Evolutionary conservation across 2,888 invertebrate species (phyloP).

Genomic region (Glaucopsyche alexis): DNA sequence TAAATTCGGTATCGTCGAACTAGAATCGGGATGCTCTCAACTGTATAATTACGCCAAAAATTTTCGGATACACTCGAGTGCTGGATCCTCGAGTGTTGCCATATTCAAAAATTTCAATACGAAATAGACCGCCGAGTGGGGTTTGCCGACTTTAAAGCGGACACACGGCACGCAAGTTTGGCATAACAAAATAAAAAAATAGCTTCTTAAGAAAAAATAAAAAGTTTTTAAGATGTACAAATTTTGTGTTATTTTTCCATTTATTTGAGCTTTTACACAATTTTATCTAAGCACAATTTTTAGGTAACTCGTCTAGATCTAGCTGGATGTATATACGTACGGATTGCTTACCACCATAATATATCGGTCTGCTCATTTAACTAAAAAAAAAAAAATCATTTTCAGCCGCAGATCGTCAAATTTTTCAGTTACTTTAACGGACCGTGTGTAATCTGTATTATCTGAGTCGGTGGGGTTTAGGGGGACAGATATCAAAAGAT

Average conservation of each 20-base stretch:
- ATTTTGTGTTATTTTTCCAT: too few relatives aligned
- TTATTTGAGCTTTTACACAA: too few relatives aligned
- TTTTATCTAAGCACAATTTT: too few relatives aligned
- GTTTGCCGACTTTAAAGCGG: constrained; percentile 43
- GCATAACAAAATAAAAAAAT: neutral
- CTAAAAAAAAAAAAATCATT: too few relatives aligned
- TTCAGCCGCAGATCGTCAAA: neutral
- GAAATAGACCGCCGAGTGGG: constrained; percentile 52
- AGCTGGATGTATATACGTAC: too few relatives aligned
- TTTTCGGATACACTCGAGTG: constrained; percentile 69
- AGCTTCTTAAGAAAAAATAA: neutral
- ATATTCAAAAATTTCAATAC: constrained; percentile 77
- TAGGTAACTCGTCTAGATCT: too few relatives aligned
- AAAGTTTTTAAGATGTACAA: neutral
- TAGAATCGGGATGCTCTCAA: constrained; percentile 54
- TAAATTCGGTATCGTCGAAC: constrained; percentile 45
- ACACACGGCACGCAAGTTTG: constrained; percentile 43
- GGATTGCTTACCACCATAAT: too few relatives aligned
- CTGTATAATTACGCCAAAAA: constrained; percentile 69
- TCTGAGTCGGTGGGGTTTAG: constrained; percentile 51
- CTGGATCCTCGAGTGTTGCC: constrained; percentile 63
- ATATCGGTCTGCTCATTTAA: too few relatives aligned
- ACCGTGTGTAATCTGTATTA: constrained; percentile 56
- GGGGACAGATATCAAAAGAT: constrained; percentile 71
- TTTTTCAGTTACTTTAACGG: neutral